phyloP scores from a whole-genome alignment of 2,113 vertebrate species.

The Otis tarda region DNA sequence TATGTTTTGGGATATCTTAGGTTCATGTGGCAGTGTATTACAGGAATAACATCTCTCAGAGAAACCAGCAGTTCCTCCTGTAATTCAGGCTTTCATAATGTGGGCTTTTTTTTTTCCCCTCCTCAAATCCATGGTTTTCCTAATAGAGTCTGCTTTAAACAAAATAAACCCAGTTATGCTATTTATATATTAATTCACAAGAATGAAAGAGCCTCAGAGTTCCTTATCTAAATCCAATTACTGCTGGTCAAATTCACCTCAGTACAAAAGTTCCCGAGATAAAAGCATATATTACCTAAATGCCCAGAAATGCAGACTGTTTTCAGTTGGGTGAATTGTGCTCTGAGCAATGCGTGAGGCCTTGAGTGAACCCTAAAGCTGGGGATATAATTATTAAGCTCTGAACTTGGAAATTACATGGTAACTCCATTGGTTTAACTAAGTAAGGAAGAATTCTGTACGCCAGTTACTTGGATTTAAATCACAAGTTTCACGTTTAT shows the following conservation, averaged over 20 bases:
- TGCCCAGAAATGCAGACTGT: conserved; percentile 5
- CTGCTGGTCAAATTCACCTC: conserved; percentile 43
- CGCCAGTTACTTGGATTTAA: background rate
- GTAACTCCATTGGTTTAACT: background rate
- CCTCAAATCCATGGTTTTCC: background rate
- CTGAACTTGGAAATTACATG: background rate
- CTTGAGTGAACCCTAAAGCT: background rate
- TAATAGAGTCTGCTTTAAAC: conserved; percentile 23
- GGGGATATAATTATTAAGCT: background rate
- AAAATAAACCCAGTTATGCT: conserved; percentile 22
- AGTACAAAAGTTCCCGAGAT: conserved; percentile 32
- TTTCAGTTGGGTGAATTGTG: conserved; percentile 1
- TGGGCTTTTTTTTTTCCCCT: background rate
- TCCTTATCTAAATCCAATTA: conserved; percentile 66
- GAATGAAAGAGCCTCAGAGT: conserved; percentile 23
- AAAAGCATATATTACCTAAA: conserved; percentile 47
- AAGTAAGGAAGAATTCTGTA: background rate
- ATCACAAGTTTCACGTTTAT: background rate
- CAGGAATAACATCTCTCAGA: background rate
- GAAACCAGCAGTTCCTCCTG: background rate
- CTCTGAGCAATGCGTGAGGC: background rate
- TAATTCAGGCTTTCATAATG: background rate
- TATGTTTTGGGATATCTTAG: background rate
- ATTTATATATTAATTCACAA: conserved; percentile 36
- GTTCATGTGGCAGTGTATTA: background rate